Evolutionary conservation across 2,797 vertebrate genomes (phyloP), one percentile per base, ranked within the genome.

Genomic region (Xiphorhynchus erythropygius): DNA sequence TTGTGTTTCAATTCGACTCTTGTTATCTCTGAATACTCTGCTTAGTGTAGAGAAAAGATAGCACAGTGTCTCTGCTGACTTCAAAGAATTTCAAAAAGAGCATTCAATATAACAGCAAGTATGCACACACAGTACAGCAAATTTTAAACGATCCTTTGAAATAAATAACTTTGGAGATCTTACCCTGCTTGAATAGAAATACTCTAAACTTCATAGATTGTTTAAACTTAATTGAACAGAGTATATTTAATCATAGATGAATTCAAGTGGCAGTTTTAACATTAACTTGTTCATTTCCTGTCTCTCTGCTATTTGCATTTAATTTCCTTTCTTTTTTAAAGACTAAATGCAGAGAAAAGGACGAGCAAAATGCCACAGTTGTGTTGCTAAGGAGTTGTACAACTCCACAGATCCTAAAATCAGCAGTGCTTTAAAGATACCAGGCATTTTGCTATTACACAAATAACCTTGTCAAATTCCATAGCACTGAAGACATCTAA

Each of bases 301-400:
- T 74, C 64, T 80, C 53, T 68, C 37, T 90, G 59, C 69, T 94
- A 77, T 94, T 95, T 93, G 73, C 76, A 80, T 94, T 94, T 95
- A 73, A 96, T 96, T 95, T 95, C 94, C 82, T 95, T 96, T 64
- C 78, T 57, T 93, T 96, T 91, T 89, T 93, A 67, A 71, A 90
- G 59, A 74, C 65, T 57, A 69, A 80, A 88, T 69, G 50, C 47
- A 78, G 50, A 75, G 81, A 39, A 83, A 89, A 85, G 57, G n/a
- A 87, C 37, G 77, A 93, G 67, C 76, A 93, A 83, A 94, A 83
- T 57, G 50, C 70, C n/a, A 7, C 41, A 44, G 39, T 75, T 89
- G 65, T 37, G 69, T 87, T 89, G 62, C 62, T 44, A 52, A 64
- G 78, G 60, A 62, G 47, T 83, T 87, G 39, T 44, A 63, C 18